Evolutionary conservation across 2,797 vertebrate genomes (phyloP).

Genomic region (Coendou prehensilis): DNA sequence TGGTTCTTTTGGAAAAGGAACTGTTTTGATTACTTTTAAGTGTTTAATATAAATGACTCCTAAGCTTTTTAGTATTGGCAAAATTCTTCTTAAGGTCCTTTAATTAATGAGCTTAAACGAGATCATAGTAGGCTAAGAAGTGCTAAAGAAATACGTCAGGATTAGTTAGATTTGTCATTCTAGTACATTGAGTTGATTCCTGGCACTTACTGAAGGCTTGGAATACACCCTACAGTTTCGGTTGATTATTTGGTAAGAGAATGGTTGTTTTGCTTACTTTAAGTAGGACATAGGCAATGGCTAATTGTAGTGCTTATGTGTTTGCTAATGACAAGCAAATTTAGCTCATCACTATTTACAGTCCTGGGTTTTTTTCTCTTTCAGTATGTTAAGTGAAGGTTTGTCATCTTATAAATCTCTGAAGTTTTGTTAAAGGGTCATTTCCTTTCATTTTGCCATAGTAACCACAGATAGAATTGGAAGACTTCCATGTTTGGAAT

Average conservation of each 20-base stretch:
- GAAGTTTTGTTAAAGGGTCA: conserved; percentile 81
- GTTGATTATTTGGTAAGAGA: conserved; percentile 88
- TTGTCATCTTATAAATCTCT: conserved; percentile 82
- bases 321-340: conserved; percentile 87
- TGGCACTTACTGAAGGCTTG: conserved; percentile 88
- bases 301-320: conserved; percentile 87
- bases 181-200: conserved; percentile 85
- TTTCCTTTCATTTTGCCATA: conserved; percentile 80
- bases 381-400: conserved; percentile 82
- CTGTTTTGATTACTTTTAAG: conserved; percentile 87
- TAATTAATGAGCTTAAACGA: conserved; percentile 92
- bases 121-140: conserved; percentile 90
- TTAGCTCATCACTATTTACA: conserved; percentile 82
- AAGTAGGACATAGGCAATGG: conserved; percentile 85
- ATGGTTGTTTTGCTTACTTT: conserved; percentile 87
- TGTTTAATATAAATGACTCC: conserved; percentile 87
- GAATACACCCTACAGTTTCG: conserved; percentile 88
- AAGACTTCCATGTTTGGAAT: conserved; percentile 81
- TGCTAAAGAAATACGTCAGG: conserved; percentile 90
- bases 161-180: conserved; percentile 90
- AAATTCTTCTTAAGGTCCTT: conserved; percentile 91
- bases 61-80: conserved; percentile 90
- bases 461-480: conserved; percentile 77
- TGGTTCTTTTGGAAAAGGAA: conserved; percentile 76
- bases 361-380: conserved; percentile 79